Base-by-base conservation (phyloP, 2,888 invertebrate species). In the Pristionchus maxplancki region DNA sequence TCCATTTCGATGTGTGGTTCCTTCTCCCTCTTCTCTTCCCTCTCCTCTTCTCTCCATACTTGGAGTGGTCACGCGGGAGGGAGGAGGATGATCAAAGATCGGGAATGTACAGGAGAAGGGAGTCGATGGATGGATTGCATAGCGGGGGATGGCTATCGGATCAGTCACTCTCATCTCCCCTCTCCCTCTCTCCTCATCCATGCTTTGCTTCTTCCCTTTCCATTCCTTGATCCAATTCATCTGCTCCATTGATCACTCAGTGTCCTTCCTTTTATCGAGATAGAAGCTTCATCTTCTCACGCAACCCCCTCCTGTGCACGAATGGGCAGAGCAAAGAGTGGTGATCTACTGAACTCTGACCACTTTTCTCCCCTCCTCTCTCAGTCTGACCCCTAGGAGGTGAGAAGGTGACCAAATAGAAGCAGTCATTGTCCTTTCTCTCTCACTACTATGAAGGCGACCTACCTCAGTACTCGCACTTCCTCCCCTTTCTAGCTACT, bases 381-480 rank as follows among this genome's bases (percentile, higher is more conserved):
- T 24, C n/a, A 1, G 24, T n/a, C 58, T 53, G 53, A 53, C 53
- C 53, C 20, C 53, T 20, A 37, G 20, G 34, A 71, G 71, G 71
- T 71, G 71, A 71, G 71, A 71, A 71, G 71, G 37, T 71, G 71
- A 37, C 71, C 71, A 71, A 71, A 71, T 71, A 71, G 71, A 71
- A 71, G 71, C 71, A 71, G 71, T 17, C 37, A 71, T 71, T 71
- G 71, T 71, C 37, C 71, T 28, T 28, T 37, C 64, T 31, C 64
- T 13, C 28, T 64, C 8, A 34, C 37, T 37, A 71, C 71, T 53
- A 53, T 20, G 53, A 53, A 53, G 53, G 20, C 53, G 53, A 53
- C 53, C 53, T 53, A 53, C 53, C 53, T 20, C 20, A 53, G 53
- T 53, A 53, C 48, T 48, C 48, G 48, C 67, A 6, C 6, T 37